Base-by-base conservation (phyloP, 2,113 vertebrate genomes). In the Tiliqua scincoides region DNA sequence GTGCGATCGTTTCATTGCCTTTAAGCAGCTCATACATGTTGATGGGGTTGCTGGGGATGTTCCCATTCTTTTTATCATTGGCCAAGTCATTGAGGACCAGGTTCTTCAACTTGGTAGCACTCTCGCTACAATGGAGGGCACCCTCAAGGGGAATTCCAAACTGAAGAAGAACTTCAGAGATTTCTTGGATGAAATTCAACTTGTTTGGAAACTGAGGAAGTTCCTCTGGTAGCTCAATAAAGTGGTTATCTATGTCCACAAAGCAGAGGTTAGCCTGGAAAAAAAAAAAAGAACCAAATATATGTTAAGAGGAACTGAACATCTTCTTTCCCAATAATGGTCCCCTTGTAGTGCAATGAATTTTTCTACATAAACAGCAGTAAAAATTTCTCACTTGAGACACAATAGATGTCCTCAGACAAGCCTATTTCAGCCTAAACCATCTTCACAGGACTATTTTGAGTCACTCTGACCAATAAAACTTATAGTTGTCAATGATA, bases 161-260 rank as follows among this genome's bases (percentile, higher is more conserved):
- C 35, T 96, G 96, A 87, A 97, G 93, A 77, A 99, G 96, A 43
- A 99, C 97, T 78, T 99, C 98, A 0, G 96, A 98, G 88, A 99
- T 96, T 67, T 99, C 99, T 93, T 98, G 97, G 89, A 99, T 97
- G 21, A 99, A 97, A 93, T 99, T 97, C 3, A 96, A 82, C 91
- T 98, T 98, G 92, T 98, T 98, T 72, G 98, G 99, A 83, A 99
- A 99, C 92, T 97, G 94, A 0, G 99, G 99, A 54, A 99, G 97
- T 89, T 98, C 98, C 91, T 99, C 99, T 0, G 99, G 98, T 65
- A 97, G 91, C 79, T 99, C 99, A 0, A 99, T 97, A 79, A 96
- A 97, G 92, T 98, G 98, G 96, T 98, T 98, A 91, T 99, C 98
- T 1, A 99, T 98, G 92, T 99, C 99, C 82, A 99, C 99, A 70